These are phyloP conservation scores for Cepaea hortensis DNA, from an alignment of 2,888 invertebrate genomes.

Conservation along the genomic window DNA sequence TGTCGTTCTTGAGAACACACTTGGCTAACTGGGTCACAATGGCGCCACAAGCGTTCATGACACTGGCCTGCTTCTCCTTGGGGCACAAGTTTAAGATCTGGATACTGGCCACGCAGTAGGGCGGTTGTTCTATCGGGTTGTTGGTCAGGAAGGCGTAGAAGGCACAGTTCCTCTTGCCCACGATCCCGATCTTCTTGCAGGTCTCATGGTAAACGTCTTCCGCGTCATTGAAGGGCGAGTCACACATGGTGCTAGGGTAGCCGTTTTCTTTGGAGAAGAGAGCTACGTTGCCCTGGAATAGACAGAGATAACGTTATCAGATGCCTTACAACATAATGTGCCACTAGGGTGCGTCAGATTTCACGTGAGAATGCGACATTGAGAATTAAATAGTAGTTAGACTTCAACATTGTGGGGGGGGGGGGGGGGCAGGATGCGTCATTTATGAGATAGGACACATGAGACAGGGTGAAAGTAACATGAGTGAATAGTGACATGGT, in stretches of 20 bases:
- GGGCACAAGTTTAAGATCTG: neutral
- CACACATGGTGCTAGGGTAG: neutral
- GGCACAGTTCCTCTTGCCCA: constrained; percentile 3
- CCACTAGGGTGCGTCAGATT: too few species aligned
- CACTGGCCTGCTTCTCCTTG: neutral
- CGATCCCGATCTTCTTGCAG: neutral
- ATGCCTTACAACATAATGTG: too few species aligned
- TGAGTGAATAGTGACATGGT: too few species aligned
- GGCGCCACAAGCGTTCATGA: neutral
- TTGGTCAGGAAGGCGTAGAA: neutral
- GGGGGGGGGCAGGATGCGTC: too few species aligned
- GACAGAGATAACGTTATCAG: too few species aligned
- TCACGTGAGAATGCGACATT: too few species aligned
- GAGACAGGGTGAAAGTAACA: too few species aligned
- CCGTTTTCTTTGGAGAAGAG: neutral
- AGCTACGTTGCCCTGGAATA: neutral
- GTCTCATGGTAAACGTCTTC: neutral
- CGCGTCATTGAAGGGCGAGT: neutral
- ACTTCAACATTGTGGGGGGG: too few species aligned
- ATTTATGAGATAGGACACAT: too few species aligned
- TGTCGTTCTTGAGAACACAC: neutral
- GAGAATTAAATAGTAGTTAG: too few species aligned
- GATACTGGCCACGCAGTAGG: neutral
- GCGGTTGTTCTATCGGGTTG: neutral
- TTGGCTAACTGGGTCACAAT: neutral